Base-by-base conservation (phyloP, 2,888 invertebrate genomes). In the Allygus modestus region DNA sequence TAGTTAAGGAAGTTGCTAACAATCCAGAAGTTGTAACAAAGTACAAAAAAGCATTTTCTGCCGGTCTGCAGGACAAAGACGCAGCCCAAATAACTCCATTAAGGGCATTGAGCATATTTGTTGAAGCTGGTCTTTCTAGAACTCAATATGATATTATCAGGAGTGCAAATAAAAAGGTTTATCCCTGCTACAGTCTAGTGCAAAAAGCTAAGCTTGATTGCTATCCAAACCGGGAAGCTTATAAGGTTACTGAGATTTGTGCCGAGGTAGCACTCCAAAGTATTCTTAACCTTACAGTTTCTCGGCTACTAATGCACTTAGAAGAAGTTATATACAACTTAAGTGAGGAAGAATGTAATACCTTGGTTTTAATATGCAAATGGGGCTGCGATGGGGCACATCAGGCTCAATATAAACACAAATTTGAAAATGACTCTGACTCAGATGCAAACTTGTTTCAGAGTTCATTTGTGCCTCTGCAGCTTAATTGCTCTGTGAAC, bases 391-490 rank as follows among this genome's bases (percentile, higher is more conserved):
- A 88, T 82, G 88, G 88, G 2, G 88, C 88, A 0, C 88, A 88
- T 41, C 88, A 88, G 83, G 26, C 86, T 9, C 86, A 88, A 65
- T 89, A 84, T 81, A 89, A 46, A 46, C 46, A 46, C 1, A 46
- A 46, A 17, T 46, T 46, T 17, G 15, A 46, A 46, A 46, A 46
- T 46, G 89, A 85, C 87, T 43, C 51, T 0, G 87, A 88, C 33
- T 82, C 85, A 58, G 89, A 89, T 83, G 87, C 88, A 1, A 87
- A 87, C 85, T 87, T 90, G 33, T 90, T 90, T 86, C 88, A 87
- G 84, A 88, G 87, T 77, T 88, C 83, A 4, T 85, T 88, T 82
- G 87, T 88, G 23, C 87, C 87, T 82, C 41, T 88, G 28, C 85
- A 84, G 86, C 54, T 88, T 65, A 77, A 85, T 71, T 65, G 69